Conservation (phyloP, 1,140 invertebrate species). For the Spodoptera frugiperda region DNA sequence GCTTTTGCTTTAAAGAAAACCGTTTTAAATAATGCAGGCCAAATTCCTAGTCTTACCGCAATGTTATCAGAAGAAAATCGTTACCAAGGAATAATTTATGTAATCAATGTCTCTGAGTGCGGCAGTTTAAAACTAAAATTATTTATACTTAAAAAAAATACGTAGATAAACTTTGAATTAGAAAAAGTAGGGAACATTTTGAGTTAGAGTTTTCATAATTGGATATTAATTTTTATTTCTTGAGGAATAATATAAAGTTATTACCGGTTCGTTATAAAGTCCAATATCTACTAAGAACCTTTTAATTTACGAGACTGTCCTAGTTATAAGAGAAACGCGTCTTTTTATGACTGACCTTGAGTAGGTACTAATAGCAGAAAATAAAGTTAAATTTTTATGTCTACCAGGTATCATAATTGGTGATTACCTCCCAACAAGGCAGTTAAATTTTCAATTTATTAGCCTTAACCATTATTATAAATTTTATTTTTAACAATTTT, state of each 20-base stretch:
- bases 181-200: too few relatives aligned
- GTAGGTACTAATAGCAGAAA: background rate
- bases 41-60: too few relatives aligned
- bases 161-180: too few relatives aligned
- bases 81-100: too few relatives aligned
- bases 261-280: background rate
- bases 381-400: background rate
- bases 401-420: background rate
- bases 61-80: too few relatives aligned
- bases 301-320: background rate
- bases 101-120: too few relatives aligned
- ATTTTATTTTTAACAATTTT: background rate
- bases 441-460: background rate
- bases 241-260: background rate
- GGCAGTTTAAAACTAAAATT: too few relatives aligned
- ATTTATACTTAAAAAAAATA: too few relatives aligned
- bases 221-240: background rate
- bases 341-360: background rate
- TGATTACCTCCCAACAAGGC: background rate
- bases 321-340: background rate
- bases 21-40: too few relatives aligned
- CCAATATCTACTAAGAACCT: background rate
- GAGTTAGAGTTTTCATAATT: background rate
- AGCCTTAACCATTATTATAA: background rate
- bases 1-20: too few relatives aligned